These are phyloP conservation scores for Dreissena polymorpha DNA, from an alignment of 1,140 invertebrate genomes.

Conservation along the genomic window DNA sequence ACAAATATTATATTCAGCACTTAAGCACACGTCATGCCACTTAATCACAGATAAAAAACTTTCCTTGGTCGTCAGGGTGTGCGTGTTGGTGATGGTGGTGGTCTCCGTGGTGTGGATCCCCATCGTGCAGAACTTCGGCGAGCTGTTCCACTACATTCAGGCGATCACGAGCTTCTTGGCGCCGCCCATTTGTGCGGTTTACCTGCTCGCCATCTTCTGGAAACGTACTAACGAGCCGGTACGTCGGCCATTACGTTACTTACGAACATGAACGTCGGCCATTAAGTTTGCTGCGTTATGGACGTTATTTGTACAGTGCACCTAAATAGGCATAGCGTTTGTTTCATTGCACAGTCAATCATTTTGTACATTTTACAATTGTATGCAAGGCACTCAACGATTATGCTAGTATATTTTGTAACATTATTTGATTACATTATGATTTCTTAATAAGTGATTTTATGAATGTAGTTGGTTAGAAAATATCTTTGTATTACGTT, in stretches of 20 bases:
- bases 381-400: too few species aligned
- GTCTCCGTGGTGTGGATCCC: slow-evolving; percentile 83
- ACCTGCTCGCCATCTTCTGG: slow-evolving; percentile 82
- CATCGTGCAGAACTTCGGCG: slow-evolving; percentile 81
- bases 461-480: too few species aligned
- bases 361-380: too few species aligned
- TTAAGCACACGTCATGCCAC: neutral
- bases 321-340: too few species aligned
- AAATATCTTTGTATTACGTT: too few species aligned
- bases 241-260: slow-evolving; percentile 60
- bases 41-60: neutral
- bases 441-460: too few species aligned
- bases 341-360: too few species aligned
- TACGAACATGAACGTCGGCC: slow-evolving; percentile 80
- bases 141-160: slow-evolving; percentile 84
- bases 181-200: slow-evolving; percentile 83
- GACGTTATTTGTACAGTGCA: too few species aligned
- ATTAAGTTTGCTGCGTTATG: too few species aligned
- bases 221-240: slow-evolving; percentile 82
- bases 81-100: slow-evolving; percentile 81
- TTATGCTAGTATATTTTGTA: too few species aligned
- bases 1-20: too few species aligned
- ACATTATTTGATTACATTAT: too few species aligned
- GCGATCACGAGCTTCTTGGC: slow-evolving; percentile 82
- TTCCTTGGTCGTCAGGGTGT: slow-evolving; percentile 69